Evolutionary conservation across 2,797 vertebrate species (phyloP).

Genomic region (Tragopan temminckii): DNA sequence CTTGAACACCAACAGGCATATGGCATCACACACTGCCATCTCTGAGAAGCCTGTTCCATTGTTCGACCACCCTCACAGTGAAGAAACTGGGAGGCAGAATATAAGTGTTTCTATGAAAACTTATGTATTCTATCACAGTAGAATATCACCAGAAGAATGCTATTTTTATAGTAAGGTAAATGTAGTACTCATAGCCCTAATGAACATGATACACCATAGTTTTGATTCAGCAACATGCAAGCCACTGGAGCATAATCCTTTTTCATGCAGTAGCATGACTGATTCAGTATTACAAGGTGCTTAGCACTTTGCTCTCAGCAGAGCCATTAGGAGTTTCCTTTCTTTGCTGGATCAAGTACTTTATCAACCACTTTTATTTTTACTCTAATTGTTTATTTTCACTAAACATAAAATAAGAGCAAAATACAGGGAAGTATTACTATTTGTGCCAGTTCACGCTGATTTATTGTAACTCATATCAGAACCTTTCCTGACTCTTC

Average conservation of each 20-base stretch:
- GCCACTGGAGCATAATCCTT: background rate
- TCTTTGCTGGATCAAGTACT: background rate
- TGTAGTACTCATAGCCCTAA: background rate
- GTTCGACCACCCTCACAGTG: background rate
- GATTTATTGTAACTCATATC: slow-evolving; percentile 81
- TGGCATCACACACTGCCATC: background rate
- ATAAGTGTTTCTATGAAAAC: background rate
- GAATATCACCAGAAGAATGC: background rate
- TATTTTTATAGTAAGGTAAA: background rate
- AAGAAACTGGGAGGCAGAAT: background rate
- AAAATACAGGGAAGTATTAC: slow-evolving; percentile 83
- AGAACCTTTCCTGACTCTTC: slow-evolving; percentile 78
- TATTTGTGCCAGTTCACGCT: slow-evolving; percentile 63
- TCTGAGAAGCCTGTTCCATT: background rate
- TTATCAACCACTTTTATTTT: slow-evolving; percentile 70
- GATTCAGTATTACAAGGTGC: background rate
- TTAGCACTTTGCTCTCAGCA: background rate
- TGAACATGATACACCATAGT: background rate
- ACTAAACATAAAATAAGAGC: slow-evolving; percentile 67
- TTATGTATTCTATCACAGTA: background rate
- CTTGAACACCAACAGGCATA: background rate
- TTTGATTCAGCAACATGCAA: background rate
- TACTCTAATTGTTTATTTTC: slow-evolving; percentile 67
- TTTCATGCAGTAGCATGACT: background rate
- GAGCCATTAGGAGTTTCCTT: slow-evolving; percentile 18